These are phyloP conservation scores for Sinopyrophorus schimmeli DNA, from an alignment of 2,888 invertebrate species.

Conservation along the genomic window DNA sequence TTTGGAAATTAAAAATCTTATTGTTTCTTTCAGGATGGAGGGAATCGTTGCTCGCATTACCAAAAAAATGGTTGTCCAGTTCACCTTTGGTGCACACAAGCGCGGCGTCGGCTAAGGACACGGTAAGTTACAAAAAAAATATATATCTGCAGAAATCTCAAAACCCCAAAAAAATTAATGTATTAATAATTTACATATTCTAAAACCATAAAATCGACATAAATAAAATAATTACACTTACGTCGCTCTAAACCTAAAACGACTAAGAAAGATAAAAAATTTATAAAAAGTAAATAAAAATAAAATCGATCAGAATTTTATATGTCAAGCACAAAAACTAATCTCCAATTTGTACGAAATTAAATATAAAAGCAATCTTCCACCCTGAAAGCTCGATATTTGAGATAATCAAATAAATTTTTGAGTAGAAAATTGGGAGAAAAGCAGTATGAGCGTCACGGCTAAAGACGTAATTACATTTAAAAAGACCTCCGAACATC, in stretches of 20 bases:
- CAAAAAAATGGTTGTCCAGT: conserved; percentile 69
- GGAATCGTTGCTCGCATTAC: conserved; percentile 70
- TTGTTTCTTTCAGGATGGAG: conserved; percentile 72
- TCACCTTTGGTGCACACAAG: conserved; percentile 57
- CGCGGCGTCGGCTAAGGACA: conserved; percentile 48
- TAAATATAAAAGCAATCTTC: conserved; percentile 8
- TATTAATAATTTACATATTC: neutral
- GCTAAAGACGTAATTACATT: conserved; percentile 24
- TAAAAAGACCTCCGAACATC: conserved; percentile 9
- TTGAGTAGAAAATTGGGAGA: conserved; percentile 5
- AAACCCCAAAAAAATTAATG: neutral
- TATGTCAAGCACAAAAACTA: no score
- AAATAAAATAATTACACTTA: no score
- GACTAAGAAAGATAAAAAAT: no score
- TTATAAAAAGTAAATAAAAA: no score
- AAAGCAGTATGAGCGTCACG: conserved; percentile 17
- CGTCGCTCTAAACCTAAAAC: no score
- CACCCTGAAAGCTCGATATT: conserved; percentile 1
- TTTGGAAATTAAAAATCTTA: no score
- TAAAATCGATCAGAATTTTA: no score
- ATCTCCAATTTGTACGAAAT: no score
- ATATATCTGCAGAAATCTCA: neutral
- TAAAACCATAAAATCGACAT: no score
- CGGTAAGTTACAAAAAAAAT: conserved; percentile 39
- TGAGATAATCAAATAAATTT: conserved; percentile 12